Base-by-base conservation (phyloP, 1,140 invertebrate genomes). In the Drosophila nannoptera region DNA sequence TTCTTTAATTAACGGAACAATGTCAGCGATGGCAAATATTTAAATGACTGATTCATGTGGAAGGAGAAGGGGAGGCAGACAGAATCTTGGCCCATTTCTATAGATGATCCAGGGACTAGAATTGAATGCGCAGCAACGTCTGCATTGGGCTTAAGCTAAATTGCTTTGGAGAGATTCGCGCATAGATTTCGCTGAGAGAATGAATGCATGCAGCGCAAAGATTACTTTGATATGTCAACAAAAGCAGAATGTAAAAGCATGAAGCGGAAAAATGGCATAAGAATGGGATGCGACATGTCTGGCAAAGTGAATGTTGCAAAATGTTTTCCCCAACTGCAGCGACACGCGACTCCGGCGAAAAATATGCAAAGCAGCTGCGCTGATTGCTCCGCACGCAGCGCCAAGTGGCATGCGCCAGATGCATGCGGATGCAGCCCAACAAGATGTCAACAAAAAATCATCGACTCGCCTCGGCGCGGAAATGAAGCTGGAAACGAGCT, bases 311-410 rank as follows among this genome's bases (percentile, higher is more conserved):
- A 43, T 31, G 65, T 48, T 54, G 59, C 68, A 76, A 82, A 83
- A 83, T 83, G 69, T 76, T 83, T 84, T 83, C 78, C 78, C 80
- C 70, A 84, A 76, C 76, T 83, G 61, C 59, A 64, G 56, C 70
- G 80, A 65, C 54, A 70, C 62, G 68, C 53, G 68, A 66, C 48
- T 66, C 14, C 55, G 69, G 72, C 70, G 22, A 68, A 73, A 73
- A 83, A 83, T 73, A 83, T 83, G 80, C 73, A 83, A 84, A 83
- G 80, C 76, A 83, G 80, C 80, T 83, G 80, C 77, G 69, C 78
- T 81, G 77, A 81, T 81, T 81, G 77, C 61, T 69, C 69, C 59
- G 63, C 76, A 69, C 52, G 60, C 63, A 33, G 43, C 52, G 52
- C 9, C 43, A 52, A 69, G 48, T 32, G n/a, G 40, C 43, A 67